These are phyloP conservation scores for Euura saliciscinereae DNA, from an alignment of 1,140 invertebrate genomes.

Conservation along the genomic window DNA sequence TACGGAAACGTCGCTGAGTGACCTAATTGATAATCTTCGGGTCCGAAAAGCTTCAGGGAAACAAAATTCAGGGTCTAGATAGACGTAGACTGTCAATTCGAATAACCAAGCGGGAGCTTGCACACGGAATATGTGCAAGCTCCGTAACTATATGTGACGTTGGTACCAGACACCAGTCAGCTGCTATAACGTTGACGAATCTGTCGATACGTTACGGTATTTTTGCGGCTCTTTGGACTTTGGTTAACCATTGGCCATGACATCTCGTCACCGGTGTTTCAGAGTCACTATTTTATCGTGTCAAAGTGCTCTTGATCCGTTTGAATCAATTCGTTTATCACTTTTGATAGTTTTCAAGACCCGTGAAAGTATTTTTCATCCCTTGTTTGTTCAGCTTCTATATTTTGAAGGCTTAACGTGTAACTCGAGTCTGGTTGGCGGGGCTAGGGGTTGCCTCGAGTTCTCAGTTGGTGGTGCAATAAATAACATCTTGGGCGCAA, in stretches of 20 bases:
- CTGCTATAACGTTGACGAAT: background rate
- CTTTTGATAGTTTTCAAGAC: too few species aligned
- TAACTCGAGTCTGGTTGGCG: too few species aligned
- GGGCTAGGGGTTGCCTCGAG: background rate
- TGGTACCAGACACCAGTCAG: background rate
- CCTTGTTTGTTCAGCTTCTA: too few species aligned
- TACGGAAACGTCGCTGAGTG: background rate
- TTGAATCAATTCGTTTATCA: too few species aligned
- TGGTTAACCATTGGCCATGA: background rate
- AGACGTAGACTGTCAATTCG: background rate
- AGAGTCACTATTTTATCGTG: too few species aligned
- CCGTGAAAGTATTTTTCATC: too few species aligned
- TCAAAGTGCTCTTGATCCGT: too few species aligned
- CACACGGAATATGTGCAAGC: too few species aligned
- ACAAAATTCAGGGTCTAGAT: background rate
- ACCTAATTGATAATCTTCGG: background rate
- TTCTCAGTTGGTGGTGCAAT: background rate
- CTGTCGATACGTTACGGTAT: conserved; percentile 3
- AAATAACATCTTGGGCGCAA: background rate
- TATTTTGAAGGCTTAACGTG: too few species aligned
- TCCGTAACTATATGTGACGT: background rate
- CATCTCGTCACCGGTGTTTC: background rate
- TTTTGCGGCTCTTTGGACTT: background rate
- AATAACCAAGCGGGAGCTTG: background rate
- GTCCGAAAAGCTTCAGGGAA: background rate